phyloP scores from a whole-genome alignment of 1,140 invertebrate species.

The Leptestheria dahalacensis region DNA sequence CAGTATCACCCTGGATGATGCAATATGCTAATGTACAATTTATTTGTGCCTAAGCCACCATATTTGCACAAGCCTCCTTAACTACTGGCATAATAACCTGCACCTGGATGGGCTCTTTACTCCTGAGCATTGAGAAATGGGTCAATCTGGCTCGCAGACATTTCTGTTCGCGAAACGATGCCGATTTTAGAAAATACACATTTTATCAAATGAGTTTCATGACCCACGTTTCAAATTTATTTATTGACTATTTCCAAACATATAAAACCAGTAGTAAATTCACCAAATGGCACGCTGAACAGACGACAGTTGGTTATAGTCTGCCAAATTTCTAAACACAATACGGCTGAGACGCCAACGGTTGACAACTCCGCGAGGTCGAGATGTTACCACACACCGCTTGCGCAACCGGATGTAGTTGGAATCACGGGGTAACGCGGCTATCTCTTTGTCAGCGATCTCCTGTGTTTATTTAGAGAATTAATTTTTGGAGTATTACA shows the following conservation, averaged over 20 bases:
- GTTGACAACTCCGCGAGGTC: slow-evolving; percentile 51
- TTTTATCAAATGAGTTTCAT: too few relatives aligned
- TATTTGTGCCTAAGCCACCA: neutral
- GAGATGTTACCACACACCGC: slow-evolving; percentile 65
- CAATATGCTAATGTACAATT: neutral
- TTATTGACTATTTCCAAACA: slow-evolving; percentile 5
- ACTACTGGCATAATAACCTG: neutral
- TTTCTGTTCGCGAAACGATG: neutral
- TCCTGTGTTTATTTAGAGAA: slow-evolving; percentile 25
- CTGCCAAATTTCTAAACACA: slow-evolving; percentile 68
- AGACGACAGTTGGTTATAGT: slow-evolving; percentile 78
- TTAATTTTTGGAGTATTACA: neutral
- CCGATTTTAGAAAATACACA: neutral
- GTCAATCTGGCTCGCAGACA: neutral
- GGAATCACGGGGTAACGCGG: slow-evolving; percentile 56
- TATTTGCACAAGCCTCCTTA: neutral
- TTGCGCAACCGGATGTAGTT: slow-evolving; percentile 41
- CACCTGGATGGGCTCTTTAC: neutral
- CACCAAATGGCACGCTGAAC: slow-evolving; percentile 77
- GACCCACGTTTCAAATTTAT: neutral
- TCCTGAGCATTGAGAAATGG: neutral
- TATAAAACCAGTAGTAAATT: neutral
- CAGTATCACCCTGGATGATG: neutral
- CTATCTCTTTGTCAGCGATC: slow-evolving; percentile 52
- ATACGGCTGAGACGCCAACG: slow-evolving; percentile 74